These are phyloP conservation scores for Pseudotriccus pelzelni DNA, from an alignment of 2,797 vertebrate genomes.

Conservation along the genomic window DNA sequence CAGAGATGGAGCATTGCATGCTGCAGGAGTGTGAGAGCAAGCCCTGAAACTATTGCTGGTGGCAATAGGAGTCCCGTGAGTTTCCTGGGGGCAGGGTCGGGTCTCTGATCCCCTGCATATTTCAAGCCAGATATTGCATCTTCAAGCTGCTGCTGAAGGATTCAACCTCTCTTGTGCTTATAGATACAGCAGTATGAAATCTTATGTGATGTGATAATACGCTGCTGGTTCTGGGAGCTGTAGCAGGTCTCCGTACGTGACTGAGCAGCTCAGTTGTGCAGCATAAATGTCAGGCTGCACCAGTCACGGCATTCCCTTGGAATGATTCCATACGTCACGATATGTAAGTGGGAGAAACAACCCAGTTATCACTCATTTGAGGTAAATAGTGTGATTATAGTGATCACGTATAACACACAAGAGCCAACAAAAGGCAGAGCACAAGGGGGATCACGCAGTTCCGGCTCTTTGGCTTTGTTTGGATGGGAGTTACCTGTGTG, in stretches of 20 bases:
- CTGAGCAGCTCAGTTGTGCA: neutral
- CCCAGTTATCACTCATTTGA: neutral
- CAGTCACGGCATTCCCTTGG: neutral
- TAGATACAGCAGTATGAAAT: neutral
- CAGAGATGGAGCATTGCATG: neutral
- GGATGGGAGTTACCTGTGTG: neutral
- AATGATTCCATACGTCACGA: neutral
- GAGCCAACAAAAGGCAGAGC: neutral
- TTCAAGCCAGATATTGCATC: neutral
- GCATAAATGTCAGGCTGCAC: neutral
- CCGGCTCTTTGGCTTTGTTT: neutral
- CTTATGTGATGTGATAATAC: neutral
- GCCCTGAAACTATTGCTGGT: neutral
- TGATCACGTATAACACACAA: neutral
- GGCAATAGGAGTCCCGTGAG: fast-evolving
- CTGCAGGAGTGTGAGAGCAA: neutral
- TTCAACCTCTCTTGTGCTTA: neutral
- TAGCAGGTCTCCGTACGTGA: neutral
- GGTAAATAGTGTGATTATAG: neutral
- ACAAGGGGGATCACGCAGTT: neutral
- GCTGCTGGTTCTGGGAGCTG: neutral
- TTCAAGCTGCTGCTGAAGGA: neutral
- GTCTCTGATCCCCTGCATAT: neutral
- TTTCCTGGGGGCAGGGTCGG: neutral
- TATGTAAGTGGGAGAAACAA: neutral